Percentiles rank a stretch among this genome's conserved stretches.
These are phyloP conservation scores for Lycocerus yunnanus DNA, from an alignment of 2,888 invertebrate genomes.

Conservation along the genomic window DNA sequence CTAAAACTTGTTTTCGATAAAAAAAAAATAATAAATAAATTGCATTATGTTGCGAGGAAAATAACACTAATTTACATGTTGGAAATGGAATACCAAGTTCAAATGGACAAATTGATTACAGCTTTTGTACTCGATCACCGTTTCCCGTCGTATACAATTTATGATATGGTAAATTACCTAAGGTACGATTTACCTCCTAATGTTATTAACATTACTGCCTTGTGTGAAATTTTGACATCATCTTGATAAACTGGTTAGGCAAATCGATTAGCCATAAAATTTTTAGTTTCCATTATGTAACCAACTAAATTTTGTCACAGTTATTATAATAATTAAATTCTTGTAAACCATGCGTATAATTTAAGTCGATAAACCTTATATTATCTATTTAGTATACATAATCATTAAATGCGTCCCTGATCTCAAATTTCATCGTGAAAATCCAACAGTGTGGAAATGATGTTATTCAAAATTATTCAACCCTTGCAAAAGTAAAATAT, in stretches of 20 bases:
- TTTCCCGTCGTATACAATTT: constrained; percentile 41
- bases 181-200: constrained; percentile 14
- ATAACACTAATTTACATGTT: constrained; percentile 47
- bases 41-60: constrained; percentile 25
- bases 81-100: constrained; percentile 46
- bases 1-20: constrained; percentile 5
- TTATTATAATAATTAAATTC: not conserved
- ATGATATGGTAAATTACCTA: constrained; percentile 42
- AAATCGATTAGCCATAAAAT: not conserved
- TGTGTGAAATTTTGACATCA: not conserved
- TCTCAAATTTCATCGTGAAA: not conserved
- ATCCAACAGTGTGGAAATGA: constrained; percentile 6
- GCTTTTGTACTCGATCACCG: constrained; percentile 49
- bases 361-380: not conserved
- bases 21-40: constrained; percentile 1
- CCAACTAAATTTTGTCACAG: not conserved
- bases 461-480: constrained; percentile 19
- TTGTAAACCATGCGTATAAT: not conserved
- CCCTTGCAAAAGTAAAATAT: constrained; percentile 11
- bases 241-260: not conserved
- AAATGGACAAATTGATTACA: constrained; percentile 49
- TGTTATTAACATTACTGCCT: not conserved
- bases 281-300: not conserved
- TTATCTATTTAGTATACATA: constrained; percentile 1
- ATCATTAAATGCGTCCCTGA: not conserved